Percentiles rank a stretch among this genome's conserved stretches.
phyloP scores from a whole-genome alignment of 2,797 vertebrate genomes.

The Gallinago nigripennis region DNA sequence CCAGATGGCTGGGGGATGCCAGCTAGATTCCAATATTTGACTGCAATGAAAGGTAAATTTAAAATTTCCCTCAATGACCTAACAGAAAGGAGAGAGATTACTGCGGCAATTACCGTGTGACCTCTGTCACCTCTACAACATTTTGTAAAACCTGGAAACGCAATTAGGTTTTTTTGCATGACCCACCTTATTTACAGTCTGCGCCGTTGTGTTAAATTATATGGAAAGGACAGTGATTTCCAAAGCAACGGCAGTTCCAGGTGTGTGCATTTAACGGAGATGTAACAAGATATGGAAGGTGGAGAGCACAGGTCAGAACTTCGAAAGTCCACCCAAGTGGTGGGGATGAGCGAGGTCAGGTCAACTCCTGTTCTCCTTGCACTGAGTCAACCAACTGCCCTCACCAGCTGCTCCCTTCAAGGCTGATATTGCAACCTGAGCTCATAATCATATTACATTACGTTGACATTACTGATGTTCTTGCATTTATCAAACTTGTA shows the following conservation, averaged over 20 bases:
- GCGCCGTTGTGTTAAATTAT: neutral
- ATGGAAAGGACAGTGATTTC: neutral
- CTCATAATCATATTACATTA: neutral
- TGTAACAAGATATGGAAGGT: neutral
- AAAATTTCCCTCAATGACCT: slow-evolving; percentile 45
- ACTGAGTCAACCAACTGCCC: neutral
- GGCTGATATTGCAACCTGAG: neutral
- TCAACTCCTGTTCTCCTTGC: neutral
- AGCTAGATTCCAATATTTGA: slow-evolving; percentile 37
- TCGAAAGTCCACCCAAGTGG: neutral
- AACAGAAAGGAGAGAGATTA: slow-evolving; percentile 22
- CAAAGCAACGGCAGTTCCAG: neutral
- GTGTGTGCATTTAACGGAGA: neutral
- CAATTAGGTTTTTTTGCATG: slow-evolving; percentile 45
- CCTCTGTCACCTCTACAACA: neutral
- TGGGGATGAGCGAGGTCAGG: neutral
- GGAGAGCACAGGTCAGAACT: neutral
- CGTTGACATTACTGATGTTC: rapidly evolving
- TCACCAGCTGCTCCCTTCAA: neutral
- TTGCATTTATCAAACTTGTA: neutral
- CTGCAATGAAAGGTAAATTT: slow-evolving; percentile 37
- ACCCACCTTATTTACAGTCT: slow-evolving; percentile 16
- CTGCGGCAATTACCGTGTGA: slow-evolving; percentile 8
- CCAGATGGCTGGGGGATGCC: slow-evolving; percentile 49
- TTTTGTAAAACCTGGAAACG: slow-evolving; percentile 3